Evolutionary conservation across 2,888 invertebrate species (phyloP).

Genomic region (Aromia moschata): DNA sequence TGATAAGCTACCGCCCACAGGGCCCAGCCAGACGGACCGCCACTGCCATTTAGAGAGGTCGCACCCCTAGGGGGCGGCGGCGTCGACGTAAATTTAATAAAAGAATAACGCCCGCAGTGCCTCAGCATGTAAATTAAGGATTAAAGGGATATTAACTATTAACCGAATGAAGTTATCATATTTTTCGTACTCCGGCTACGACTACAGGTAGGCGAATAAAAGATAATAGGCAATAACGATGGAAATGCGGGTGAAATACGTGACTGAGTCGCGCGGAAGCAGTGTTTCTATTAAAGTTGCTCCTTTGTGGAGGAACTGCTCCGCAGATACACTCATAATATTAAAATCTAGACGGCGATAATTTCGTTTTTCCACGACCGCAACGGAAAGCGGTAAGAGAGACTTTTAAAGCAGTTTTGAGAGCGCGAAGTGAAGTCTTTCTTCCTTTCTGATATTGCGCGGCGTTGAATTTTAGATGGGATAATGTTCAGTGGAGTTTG

Average conservation of each 20-base stretch:
- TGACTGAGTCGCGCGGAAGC: constrained; percentile 41
- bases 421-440: too few relatives aligned
- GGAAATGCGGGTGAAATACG: constrained; percentile 52
- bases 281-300: constrained; percentile 35
- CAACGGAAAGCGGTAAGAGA: too few relatives aligned
- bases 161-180: constrained; percentile 50
- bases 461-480: too few relatives aligned
- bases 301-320: neutral
- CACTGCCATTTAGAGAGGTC: too few relatives aligned
- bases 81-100: constrained; percentile 30
- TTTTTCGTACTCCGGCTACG: constrained; percentile 46
- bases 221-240: constrained; percentile 56
- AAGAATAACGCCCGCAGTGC: constrained; percentile 37
- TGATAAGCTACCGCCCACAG: too few relatives aligned
- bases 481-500: too few relatives aligned
- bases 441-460: too few relatives aligned
- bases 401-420: too few relatives aligned
- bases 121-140: constrained; percentile 45
- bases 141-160: constrained; percentile 45
- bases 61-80: neutral
- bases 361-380: neutral
- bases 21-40: too few relatives aligned
- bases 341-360: neutral
- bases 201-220: constrained; percentile 51
- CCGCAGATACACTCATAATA: neutral